phyloP scores from a whole-genome alignment of 2,888 invertebrate genomes.

The Caenorhabditis panamensis region DNA sequence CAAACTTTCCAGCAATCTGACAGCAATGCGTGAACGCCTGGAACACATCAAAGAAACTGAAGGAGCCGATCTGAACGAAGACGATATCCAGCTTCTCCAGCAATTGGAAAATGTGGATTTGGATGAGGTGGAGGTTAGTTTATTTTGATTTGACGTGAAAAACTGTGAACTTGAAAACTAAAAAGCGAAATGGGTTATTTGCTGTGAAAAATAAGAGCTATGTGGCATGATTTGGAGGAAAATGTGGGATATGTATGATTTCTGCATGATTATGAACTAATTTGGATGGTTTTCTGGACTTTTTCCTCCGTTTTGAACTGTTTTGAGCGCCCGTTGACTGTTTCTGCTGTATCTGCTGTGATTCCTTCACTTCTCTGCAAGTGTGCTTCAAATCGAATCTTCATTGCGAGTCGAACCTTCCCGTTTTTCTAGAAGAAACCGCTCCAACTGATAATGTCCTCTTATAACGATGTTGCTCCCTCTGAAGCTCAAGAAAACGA shows the following conservation, averaged over 20 bases:
- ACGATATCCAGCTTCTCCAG: constrained; percentile 55
- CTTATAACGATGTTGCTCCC: too few relatives aligned
- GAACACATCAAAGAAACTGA: constrained; percentile 66
- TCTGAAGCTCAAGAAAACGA: too few relatives aligned
- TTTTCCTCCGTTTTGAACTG: not conserved
- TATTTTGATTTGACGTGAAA: not conserved
- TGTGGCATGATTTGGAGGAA: too few relatives aligned
- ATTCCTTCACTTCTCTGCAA: not conserved
- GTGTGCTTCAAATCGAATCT: too few relatives aligned
- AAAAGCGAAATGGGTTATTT: too few relatives aligned
- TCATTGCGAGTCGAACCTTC: not conserved
- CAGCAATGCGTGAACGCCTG: constrained; percentile 70
- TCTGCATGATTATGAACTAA: too few relatives aligned
- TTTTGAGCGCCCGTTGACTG: not conserved
- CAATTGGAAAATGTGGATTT: constrained; percentile 42
- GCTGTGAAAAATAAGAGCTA: too few relatives aligned
- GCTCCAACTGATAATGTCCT: not conserved
- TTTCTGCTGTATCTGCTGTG: not conserved
- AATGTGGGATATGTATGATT: too few relatives aligned
- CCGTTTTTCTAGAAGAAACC: not conserved
- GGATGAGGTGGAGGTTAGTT: constrained; percentile 23
- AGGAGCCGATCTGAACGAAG: constrained; percentile 51
- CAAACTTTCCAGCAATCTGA: constrained; percentile 66
- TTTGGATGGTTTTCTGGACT: too few relatives aligned
- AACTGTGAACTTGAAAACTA: too few relatives aligned